Evolutionary conservation across 2,113 vertebrate species (phyloP).

Genomic region (Serilophus lunatus): DNA sequence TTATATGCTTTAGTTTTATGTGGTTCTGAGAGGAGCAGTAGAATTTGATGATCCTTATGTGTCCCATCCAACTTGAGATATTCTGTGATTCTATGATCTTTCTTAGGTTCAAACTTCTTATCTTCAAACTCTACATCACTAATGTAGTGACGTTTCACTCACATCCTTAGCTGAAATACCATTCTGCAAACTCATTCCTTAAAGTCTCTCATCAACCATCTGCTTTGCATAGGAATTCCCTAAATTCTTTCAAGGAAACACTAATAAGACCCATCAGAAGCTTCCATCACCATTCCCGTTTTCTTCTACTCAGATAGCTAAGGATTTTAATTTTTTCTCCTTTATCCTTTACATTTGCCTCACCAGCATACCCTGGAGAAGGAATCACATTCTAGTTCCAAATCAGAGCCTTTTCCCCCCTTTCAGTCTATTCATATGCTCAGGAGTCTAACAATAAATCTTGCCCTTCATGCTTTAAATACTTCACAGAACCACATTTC

Average conservation of each 20-base stretch:
- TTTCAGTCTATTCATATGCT: neutral
- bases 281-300: neutral
- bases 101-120: neutral
- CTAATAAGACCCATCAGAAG: neutral
- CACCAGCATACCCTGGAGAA: neutral
- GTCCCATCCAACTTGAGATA: neutral
- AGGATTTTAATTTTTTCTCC: neutral
- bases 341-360: neutral
- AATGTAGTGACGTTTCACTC: neutral
- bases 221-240: neutral
- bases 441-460: constrained; percentile 28
- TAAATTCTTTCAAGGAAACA: neutral
- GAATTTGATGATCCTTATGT: fast-evolving
- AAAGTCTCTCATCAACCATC: neutral
- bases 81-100: neutral
- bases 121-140: neutral
- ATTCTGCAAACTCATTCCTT: too few species aligned
- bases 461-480: constrained; percentile 27
- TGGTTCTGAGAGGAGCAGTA: neutral
- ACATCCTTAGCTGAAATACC: neutral
- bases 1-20: neutral
- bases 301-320: neutral
- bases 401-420: neutral
- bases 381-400: neutral
- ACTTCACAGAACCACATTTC: constrained; percentile 21